phyloP scores from a whole-genome alignment of 2,797 vertebrate genomes.

The Etheostoma nigrum region DNA sequence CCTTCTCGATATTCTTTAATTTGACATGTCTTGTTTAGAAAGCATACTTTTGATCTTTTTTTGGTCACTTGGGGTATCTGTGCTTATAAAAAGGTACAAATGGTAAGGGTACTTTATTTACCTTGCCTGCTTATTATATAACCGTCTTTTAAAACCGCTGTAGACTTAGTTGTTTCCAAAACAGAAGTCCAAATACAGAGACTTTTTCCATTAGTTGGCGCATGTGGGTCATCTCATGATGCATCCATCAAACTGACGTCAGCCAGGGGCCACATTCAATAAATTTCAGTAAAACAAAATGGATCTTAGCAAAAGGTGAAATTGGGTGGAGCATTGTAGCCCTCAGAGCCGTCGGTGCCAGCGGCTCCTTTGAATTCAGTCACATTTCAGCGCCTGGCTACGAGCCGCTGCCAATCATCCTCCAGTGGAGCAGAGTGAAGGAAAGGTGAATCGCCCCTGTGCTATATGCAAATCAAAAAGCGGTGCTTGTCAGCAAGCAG shows the following conservation, averaged over 20 bases:
- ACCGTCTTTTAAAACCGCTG: background rate
- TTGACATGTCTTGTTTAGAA: background rate
- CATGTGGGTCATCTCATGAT: conserved; percentile 3
- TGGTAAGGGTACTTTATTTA: background rate
- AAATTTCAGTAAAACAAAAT: conserved; percentile 56
- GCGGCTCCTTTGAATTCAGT: conserved; percentile 56
- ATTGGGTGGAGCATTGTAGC: conserved; percentile 51
- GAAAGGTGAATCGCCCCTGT: conserved; percentile 36
- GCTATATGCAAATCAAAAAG: conserved; percentile 64
- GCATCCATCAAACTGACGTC: conserved; percentile 40
- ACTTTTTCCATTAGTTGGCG: background rate
- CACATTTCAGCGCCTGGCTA: conserved; percentile 48
- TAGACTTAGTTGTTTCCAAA: conserved; percentile 1
- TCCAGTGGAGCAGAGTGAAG: conserved; percentile 21
- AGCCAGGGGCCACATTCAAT: conserved; percentile 35
- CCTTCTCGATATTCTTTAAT: background rate
- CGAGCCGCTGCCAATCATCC: conserved; percentile 66
- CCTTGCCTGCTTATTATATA: background rate
- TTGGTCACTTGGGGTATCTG: background rate
- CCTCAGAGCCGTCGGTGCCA: conserved; percentile 28
- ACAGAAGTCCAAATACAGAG: background rate
- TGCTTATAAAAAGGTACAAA: too few species aligned
- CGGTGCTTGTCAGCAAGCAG: conserved; percentile 38
- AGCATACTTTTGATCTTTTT: background rate
- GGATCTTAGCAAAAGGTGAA: conserved; percentile 65